phyloP scores from a whole-genome alignment of 2,888 invertebrate species.

The Oscheius sp. region DNA sequence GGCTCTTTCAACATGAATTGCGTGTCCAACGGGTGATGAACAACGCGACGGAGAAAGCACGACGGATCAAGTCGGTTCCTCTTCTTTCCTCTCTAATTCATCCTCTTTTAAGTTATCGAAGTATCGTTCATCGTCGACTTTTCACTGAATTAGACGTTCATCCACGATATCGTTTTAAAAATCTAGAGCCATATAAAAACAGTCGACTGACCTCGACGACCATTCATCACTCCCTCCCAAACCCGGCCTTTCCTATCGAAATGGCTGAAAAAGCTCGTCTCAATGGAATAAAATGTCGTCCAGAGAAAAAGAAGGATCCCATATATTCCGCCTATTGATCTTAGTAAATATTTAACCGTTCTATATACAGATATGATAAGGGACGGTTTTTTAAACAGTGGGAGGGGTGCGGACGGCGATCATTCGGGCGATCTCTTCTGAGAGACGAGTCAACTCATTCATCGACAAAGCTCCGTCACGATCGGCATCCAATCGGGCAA shows the following conservation, averaged over 20 bases:
- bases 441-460: slow-evolving; percentile 9
- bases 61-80: not conserved
- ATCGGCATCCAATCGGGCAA: slow-evolving; percentile 15
- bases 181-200: not conserved
- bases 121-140: not conserved
- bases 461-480: slow-evolving; percentile 17
- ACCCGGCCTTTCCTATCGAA: not conserved
- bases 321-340: not conserved
- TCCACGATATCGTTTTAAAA: not conserved
- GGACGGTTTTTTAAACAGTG: slow-evolving; percentile 5
- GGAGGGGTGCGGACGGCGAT: slow-evolving; percentile 21
- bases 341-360: not conserved
- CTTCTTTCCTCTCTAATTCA: not conserved
- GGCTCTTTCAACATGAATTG: not conserved
- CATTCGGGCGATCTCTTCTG: slow-evolving; percentile 13
- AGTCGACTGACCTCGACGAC: not conserved
- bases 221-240: not conserved
- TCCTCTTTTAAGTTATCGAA: not conserved
- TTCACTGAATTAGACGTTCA: not conserved
- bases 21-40: not conserved
- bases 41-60: not conserved
- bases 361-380: slow-evolving; percentile 15
- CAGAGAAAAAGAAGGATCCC: not conserved
- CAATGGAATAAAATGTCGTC: not conserved
- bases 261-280: not conserved